Conservation (phyloP, 2,797 vertebrate species). For the Falco novaeseelandiae region DNA sequence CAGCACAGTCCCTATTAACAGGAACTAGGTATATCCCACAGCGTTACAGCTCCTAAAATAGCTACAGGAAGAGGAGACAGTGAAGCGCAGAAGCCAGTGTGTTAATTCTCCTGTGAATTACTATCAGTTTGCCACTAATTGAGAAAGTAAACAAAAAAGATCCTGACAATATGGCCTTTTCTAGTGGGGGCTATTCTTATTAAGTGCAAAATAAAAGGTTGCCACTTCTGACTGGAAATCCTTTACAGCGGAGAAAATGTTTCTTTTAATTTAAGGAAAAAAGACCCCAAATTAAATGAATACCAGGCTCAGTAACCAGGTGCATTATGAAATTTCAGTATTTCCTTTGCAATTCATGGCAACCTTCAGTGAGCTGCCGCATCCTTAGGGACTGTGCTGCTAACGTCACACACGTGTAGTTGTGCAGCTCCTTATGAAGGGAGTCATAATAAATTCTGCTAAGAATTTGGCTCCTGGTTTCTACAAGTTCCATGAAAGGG, state of each 20-base stretch:
- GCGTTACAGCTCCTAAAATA: slow-evolving; percentile 59
- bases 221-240: slow-evolving; percentile 28
- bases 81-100: slow-evolving; percentile 63
- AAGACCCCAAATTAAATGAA: neutral
- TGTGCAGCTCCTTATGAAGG: neutral
- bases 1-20: neutral
- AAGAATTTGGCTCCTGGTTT: neutral
- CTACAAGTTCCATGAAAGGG: neutral
- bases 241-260: neutral
- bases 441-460: neutral
- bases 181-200: slow-evolving; percentile 54
- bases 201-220: slow-evolving; percentile 63
- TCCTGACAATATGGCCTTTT: slow-evolving; percentile 69
- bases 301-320: slow-evolving; percentile 33
- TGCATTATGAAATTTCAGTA: slow-evolving; percentile 53
- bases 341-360: slow-evolving; percentile 54
- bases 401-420: neutral
- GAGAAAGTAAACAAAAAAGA: slow-evolving; percentile 76
- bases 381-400: slow-evolving; percentile 32
- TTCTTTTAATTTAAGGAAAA: neutral
- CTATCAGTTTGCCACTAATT: slow-evolving; percentile 77
- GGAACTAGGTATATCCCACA: slow-evolving; percentile 61
- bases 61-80: slow-evolving; percentile 48
- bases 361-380: slow-evolving; percentile 37
- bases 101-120: slow-evolving; percentile 75